Base-by-base conservation (phyloP, 1,140 invertebrate species). In the Diabrotica virgifera region DNA sequence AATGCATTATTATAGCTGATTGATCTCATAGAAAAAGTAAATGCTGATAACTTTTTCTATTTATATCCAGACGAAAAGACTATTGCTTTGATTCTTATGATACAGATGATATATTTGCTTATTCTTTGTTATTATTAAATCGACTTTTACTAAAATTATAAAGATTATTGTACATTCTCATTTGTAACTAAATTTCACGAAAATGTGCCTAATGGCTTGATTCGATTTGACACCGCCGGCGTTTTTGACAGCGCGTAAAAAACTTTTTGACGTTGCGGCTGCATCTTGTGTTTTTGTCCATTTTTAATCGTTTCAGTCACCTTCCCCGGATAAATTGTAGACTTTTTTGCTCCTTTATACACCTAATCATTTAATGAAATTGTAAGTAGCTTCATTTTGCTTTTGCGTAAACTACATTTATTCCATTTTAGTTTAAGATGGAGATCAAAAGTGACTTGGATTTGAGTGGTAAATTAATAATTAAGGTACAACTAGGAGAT, bases 401-500 rank as follows among this genome's bases (percentile, higher is more conserved):
- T 46, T 10, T 51, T 63, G 52, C 14, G 13, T 46, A 50, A 50
- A 56, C 36, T 10, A 36, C 4, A 12, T 36, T 51, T 55, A 50
- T 10, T 5, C 12, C 50, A 50, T 68, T 68, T 57, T 52, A 71
- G 65, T 52, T 4, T 40, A 68, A 73, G 59, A 78, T 78, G 77
- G 76, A 78, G 63, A 59, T 69, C 63, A 77, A 79, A 69, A 73
- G 67, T 55, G 76, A 77, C 63, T 67, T 79, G 60, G 78, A 79
- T 72, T 71, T 78, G 62, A 78, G 72, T 65, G 78, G 78, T 57
- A 78, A 79, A 76, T 70, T 78, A 72, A 74, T 79, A 67, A 79
- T 79, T 68, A 79, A 89, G 84, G 89, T 87, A 46, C 84, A 89
- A 72, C 81, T 91, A 52, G 87, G 85, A 11, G 85, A 90, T 77